Evolutionary conservation across 2,797 vertebrate species (phyloP).

Genomic region (Dendrocincla tyrannina): DNA sequence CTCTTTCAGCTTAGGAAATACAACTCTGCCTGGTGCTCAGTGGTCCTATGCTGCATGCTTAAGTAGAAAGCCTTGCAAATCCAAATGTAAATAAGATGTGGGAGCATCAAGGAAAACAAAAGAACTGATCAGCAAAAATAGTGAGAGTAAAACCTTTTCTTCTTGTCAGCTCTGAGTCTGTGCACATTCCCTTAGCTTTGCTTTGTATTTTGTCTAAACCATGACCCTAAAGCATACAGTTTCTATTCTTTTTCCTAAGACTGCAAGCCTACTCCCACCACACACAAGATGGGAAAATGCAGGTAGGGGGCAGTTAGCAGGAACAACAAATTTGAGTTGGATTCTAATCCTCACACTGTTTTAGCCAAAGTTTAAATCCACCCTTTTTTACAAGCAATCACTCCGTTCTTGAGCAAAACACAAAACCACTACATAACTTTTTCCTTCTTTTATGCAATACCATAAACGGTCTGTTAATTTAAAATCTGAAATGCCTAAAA

Average conservation of each 20-base stretch:
- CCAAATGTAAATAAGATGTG: background rate
- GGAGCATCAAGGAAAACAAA: background rate
- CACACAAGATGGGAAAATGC: background rate
- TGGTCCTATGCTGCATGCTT: accelerated
- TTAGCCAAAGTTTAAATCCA: background rate
- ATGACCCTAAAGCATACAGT: background rate
- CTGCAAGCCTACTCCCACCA: background rate
- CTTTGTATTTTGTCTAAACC: background rate
- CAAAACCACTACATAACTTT: background rate
- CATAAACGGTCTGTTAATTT: background rate
- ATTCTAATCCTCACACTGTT: background rate
- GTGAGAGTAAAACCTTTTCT: background rate
- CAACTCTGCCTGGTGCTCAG: background rate
- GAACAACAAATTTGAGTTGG: background rate
- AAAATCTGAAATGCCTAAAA: slow-evolving; percentile 5
- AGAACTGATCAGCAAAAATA: background rate
- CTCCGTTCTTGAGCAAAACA: background rate
- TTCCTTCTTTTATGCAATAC: background rate
- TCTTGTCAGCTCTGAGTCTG: background rate
- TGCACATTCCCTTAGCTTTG: background rate
- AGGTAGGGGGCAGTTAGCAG: accelerated
- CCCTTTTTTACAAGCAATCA: background rate
- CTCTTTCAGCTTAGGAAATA: background rate
- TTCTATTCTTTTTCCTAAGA: background rate
- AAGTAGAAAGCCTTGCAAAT: background rate